Conservation (phyloP, 1,140 invertebrate species). For the Zaprionus gabonicus region DNA sequence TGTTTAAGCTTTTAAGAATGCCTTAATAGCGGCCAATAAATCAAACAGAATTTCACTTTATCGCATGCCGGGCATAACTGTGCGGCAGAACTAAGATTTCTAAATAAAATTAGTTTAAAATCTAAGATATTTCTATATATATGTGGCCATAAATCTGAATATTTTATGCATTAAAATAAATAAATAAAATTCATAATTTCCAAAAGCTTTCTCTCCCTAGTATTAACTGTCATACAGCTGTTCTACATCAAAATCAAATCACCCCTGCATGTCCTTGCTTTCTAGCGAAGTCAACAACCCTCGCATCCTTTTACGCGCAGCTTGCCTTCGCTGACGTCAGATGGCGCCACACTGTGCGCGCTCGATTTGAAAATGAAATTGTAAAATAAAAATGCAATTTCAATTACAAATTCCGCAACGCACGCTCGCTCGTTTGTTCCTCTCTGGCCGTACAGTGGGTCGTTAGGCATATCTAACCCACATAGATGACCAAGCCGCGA, state of each 20-base stretch:
- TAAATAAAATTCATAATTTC: too few species aligned
- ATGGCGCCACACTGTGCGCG: slow-evolving; percentile 45
- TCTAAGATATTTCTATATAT: neutral
- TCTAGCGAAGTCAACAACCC: slow-evolving; percentile 23
- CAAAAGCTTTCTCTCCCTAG: too few species aligned
- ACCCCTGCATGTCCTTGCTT: slow-evolving; percentile 24
- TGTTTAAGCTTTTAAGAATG: slow-evolving; percentile 44
- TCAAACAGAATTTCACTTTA: slow-evolving; percentile 61
- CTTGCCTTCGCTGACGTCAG: slow-evolving; percentile 18
- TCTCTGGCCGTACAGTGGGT: slow-evolving; percentile 17
- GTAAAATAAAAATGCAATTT: slow-evolving; percentile 48
- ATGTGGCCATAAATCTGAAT: too few species aligned
- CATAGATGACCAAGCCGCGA: slow-evolving; percentile 65
- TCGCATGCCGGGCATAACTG: slow-evolving; percentile 57
- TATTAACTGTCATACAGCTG: neutral
- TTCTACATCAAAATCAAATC: neutral
- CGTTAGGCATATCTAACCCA: slow-evolving; percentile 61
- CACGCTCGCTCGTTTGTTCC: slow-evolving; percentile 36
- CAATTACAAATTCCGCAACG: slow-evolving; percentile 70
- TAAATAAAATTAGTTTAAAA: neutral
- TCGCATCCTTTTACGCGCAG: slow-evolving; percentile 24
- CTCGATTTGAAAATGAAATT: slow-evolving; percentile 8
- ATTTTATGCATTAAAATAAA: too few species aligned
- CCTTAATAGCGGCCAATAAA: slow-evolving; percentile 56
- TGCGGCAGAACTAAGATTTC: neutral